phyloP scores from a whole-genome alignment of 2,797 vertebrate genomes.

The Moxostoma hubbsi region DNA sequence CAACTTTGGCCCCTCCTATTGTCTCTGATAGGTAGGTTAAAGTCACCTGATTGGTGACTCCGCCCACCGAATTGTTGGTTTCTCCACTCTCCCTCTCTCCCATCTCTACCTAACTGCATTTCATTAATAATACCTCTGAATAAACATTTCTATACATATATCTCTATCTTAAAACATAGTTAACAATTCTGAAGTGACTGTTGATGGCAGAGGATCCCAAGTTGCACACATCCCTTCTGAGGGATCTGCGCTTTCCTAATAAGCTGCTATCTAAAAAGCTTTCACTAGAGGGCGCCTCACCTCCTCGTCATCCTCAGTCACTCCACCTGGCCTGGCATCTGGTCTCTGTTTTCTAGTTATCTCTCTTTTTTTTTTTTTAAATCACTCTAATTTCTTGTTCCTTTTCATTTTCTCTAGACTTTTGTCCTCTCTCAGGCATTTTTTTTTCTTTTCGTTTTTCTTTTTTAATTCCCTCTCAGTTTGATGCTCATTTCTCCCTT shows the following conservation, averaged over 20 bases:
- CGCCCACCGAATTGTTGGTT: conserved; percentile 58
- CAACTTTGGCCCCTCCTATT: conserved; percentile 77
- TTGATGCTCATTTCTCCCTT: conserved; percentile 63
- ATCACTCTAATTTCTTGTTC: conserved; percentile 70
- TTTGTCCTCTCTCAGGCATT: conserved; percentile 61
- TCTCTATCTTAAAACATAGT: conserved; percentile 76
- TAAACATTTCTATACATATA: conserved; percentile 88
- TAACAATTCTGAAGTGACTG: conserved; percentile 79
- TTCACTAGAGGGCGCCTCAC: conserved; percentile 57
- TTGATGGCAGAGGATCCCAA: conserved; percentile 71
- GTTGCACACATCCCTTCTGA: conserved; percentile 31
- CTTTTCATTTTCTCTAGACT: conserved; percentile 53
- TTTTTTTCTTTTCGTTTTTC: conserved; percentile 13
- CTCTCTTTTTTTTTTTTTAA: conserved; percentile 24
- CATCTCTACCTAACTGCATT: conserved; percentile 77
- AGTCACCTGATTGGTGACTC: conserved; percentile 50
- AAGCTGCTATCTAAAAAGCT: conserved; percentile 33
- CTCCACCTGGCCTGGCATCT: conserved; percentile 85
- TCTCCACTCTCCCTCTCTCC: conserved; percentile 70
- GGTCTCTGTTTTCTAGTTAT: conserved; percentile 74
- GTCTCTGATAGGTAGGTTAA: conserved; percentile 58
- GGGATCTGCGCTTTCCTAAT: conserved; percentile 7
- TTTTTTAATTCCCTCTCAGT: conserved; percentile 56
- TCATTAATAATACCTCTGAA: conserved; percentile 85
- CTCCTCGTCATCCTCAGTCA: conserved; percentile 75